A percentile compares a stretch with the other conserved stretches of the same genome.
Evolutionary conservation across 2,797 vertebrate genomes (phyloP).

Genomic region (Hemitrygon akajei): DNA sequence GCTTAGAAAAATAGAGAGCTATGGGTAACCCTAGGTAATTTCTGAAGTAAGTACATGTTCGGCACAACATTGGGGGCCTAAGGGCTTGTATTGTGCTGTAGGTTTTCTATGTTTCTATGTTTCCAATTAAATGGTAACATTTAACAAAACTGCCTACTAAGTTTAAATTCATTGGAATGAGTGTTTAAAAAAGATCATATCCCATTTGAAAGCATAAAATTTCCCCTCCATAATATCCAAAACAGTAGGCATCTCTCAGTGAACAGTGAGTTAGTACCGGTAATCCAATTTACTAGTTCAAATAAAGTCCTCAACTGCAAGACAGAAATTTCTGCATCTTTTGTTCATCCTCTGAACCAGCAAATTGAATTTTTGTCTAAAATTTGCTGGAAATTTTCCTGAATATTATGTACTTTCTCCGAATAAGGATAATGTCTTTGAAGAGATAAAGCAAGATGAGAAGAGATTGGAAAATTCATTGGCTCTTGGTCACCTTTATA

Average conservation of each 20-base stretch:
- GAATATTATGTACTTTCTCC: background rate
- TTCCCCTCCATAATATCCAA: background rate
- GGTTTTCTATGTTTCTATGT: too few species aligned
- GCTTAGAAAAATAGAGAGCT: too few species aligned
- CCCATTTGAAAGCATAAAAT: background rate
- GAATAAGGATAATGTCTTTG: background rate
- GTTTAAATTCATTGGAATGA: background rate
- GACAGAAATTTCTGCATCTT: background rate
- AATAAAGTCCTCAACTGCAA: background rate
- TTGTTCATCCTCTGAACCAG: background rate
- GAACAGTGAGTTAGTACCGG: background rate
- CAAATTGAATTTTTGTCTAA: background rate
- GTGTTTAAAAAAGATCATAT: background rate
- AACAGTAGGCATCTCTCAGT: background rate
- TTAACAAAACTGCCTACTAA: background rate
- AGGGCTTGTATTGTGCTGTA: too few species aligned
- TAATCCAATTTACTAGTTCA: background rate
- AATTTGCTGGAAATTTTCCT: background rate
- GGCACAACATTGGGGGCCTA: too few species aligned
- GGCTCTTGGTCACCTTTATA: background rate
- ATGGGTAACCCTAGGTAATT: too few species aligned
- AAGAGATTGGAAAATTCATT: background rate
- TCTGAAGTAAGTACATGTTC: too few species aligned
- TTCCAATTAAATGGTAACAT: background rate
- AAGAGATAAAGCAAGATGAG: background rate